Evolutionary conservation across 2,113 vertebrate species (phyloP), one percentile per base, ranked within the genome.

Genomic region (Burhinus oedicnemus): DNA sequence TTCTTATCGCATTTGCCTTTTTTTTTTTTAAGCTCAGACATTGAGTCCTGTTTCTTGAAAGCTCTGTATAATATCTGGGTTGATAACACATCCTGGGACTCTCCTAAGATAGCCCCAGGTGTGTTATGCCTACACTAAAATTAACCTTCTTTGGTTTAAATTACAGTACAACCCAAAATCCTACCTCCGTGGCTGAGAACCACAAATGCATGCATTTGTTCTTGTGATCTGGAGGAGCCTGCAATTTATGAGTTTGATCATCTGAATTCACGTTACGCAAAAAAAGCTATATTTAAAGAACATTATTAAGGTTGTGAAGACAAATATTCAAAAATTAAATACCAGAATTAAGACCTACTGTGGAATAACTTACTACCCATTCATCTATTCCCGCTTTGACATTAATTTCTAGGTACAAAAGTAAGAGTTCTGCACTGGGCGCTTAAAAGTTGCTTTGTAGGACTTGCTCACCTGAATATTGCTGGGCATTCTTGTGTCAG

Each of bases 71-170:
- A 65, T 88, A 87, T 79, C 66, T 94, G 49, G 8, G 54, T 69
- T 82, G 74, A 89, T 87, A 92, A 92, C 81, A n/a, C 44, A 89
- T 54, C 78, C 60, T n/a, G 20, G 74, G 66, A 69, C 40, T 76
- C 45, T 70, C 55, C 32, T 61, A 78, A 76, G 44, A 83, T 11
- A 69, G 54, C 49, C 60, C 36, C 49, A 34, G 66, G 66, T 83
- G 54, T 65, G 95, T 94, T 76, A 88, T 2, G 0, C 14, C 38
- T 57, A 49, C 9, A 30, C 25, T 79, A 76, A 82, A 87, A 82
- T 83, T 64, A 80, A 71, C 47, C 54, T 80, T 84, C 44, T 91
- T 94, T 62, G 16, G 30, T 89, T 96, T 89, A 89, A 87, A 89
- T 84, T 76, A 49, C 57, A 95, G 45, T 71, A 65, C 25, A 91